Base-by-base conservation (phyloP, 2,113 vertebrate genomes). In the Megaleporinus macrocephalus region DNA sequence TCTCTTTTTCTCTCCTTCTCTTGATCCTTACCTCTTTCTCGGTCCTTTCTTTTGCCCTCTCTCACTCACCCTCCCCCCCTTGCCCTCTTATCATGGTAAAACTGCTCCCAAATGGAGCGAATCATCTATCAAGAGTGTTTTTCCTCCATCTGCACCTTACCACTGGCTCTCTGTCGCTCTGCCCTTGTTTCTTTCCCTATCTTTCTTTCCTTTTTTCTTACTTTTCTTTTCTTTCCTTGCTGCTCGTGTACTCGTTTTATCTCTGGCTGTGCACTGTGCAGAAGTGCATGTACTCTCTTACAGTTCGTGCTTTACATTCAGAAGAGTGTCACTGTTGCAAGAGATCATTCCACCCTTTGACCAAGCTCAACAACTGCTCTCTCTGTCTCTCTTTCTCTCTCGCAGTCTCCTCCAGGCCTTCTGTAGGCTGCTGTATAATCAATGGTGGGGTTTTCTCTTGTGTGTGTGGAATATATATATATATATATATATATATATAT, bases 121-220 rank as follows among this genome's bases (percentile, higher is more conserved):
- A 90, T 68, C 83, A 86, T 87, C 84, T 82, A 90, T 89, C 84
- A 83, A 81, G 68, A 82, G 82, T 80, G 73, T 87, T 86, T 85
- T 81, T 80, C 41, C 80, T 89, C 87, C 65, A 76, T 61, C 66
- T 80, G 36, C 87, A 84, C 85, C 85, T 84, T 76, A 80, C 73
- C 75, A 36, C 68, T 79, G 61, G 81, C 83, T 81, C 70, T 74
- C 79, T 76, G 80, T 80, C 63, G 22, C 72, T 84, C 80, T 84
- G 83, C 73, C 57, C 78, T 78, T 84, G 73, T 86, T 86, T 73
- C 86, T 84, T 79, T 85, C 20, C 33, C 71, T 51, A 73, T 86
- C 83, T 84, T 81, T 73, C 29, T 77, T 62, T 74, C 51, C 33
- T 73, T 81, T 66, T 62, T 63, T 76, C 24, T 41, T 24, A 0